Percentiles rank a stretch among this genome's conserved stretches.
phyloP scores from a whole-genome alignment of 2,888 invertebrate species.

The Cephus pygmeus region DNA sequence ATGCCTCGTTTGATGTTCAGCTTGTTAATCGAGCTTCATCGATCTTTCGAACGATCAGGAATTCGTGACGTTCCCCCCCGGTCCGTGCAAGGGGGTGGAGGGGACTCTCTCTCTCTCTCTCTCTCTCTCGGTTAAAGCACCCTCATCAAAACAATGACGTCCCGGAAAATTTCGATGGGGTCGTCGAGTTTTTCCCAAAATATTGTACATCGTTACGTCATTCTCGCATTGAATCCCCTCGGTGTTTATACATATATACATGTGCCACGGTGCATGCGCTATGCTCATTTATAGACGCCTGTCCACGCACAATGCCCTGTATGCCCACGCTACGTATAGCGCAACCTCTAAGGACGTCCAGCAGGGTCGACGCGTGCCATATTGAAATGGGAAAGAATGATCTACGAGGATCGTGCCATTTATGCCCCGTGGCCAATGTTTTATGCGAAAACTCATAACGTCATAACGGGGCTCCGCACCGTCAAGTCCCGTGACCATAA shows the following conservation, averaged over 20 bases:
- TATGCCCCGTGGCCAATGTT: slow-evolving; percentile 17
- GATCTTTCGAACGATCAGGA: not conserved
- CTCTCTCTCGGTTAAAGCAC: not conserved
- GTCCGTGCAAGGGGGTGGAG: too few species aligned
- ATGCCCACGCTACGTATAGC: not conserved
- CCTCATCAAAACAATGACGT: slow-evolving; percentile 3
- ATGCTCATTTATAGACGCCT: not conserved
- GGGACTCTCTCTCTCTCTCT: too few species aligned
- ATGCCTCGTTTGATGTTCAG: not conserved
- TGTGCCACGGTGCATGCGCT: not conserved
- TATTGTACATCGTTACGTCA: slow-evolving; percentile 11
- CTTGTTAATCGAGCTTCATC: not conserved
- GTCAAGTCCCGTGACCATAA: slow-evolving; percentile 18
- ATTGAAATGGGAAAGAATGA: slow-evolving; percentile 18
- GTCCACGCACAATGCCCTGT: not conserved
- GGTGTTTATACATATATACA: slow-evolving; percentile 10
- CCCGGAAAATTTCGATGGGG: slow-evolving; percentile 2
- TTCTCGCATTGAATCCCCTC: slow-evolving; percentile 6
- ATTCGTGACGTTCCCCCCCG: not conserved
- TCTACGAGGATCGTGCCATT: slow-evolving; percentile 15
- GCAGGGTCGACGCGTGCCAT: slow-evolving; percentile 26
- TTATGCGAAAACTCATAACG: slow-evolving; percentile 18
- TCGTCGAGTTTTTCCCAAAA: slow-evolving; percentile 1
- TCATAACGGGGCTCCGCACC: not conserved
- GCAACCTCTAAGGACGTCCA: not conserved